Conservation (phyloP, 2,797 vertebrate species). For the Brachyrhaphis roseni region DNA sequence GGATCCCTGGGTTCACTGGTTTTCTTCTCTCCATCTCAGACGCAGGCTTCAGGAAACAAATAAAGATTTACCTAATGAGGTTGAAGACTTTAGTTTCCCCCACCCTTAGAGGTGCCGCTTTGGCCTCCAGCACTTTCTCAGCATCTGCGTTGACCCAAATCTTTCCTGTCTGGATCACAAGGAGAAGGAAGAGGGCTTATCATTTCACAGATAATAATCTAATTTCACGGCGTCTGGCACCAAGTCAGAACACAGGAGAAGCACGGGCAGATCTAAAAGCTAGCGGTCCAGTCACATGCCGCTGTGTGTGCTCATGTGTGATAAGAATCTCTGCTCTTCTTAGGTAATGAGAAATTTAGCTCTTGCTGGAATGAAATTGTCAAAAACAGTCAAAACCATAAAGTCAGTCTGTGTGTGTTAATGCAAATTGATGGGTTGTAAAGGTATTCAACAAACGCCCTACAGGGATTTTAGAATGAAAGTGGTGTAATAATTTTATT, state of each 20-base stretch:
- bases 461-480: neutral
- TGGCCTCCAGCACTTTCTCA: constrained; percentile 48
- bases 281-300: constrained; percentile 53
- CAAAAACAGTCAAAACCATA: neutral
- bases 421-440: neutral
- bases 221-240: constrained; percentile 66
- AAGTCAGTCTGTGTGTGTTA: neutral
- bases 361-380: neutral
- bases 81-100: constrained; percentile 26
- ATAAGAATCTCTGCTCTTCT: neutral
- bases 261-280: constrained; percentile 42
- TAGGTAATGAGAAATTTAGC: neutral
- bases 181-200: constrained; percentile 50
- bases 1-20: constrained; percentile 17
- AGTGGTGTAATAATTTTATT: neutral
- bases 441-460: neutral
- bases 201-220: constrained; percentile 77
- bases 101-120: constrained; percentile 20
- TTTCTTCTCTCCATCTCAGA: constrained; percentile 24
- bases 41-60: constrained; percentile 22
- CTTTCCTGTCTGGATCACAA: constrained; percentile 51
- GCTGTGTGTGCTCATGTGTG: constrained; percentile 5
- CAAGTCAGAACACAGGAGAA: constrained; percentile 54
- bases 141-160: constrained; percentile 58
- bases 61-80: constrained; percentile 24